These are phyloP conservation scores for Triops longicaudatus DNA, from an alignment of 1,140 invertebrate species.

Conservation along the genomic window DNA sequence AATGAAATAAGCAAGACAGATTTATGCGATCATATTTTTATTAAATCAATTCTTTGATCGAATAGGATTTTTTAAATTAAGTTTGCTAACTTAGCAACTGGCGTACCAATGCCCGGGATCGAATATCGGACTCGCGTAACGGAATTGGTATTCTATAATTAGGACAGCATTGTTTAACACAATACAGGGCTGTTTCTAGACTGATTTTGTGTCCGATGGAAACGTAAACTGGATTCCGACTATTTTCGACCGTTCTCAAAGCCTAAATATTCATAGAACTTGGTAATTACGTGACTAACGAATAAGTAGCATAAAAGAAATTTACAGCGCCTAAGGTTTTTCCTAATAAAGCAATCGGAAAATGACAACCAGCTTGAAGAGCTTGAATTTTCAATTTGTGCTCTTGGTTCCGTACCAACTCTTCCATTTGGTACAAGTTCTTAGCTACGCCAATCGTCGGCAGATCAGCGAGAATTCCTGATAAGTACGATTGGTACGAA, in stretches of 20 bases:
- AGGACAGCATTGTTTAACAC: constrained; percentile 38
- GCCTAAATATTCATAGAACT: constrained; percentile 30
- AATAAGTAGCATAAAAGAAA: too few relatives aligned
- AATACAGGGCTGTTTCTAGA: constrained; percentile 38
- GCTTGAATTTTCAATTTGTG: constrained; percentile 22
- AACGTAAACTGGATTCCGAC: constrained; percentile 42
- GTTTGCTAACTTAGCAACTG: constrained; percentile 1
- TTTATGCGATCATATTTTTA: too few relatives aligned
- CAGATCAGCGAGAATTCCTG: constrained; percentile 24
- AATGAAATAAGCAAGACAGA: too few relatives aligned
- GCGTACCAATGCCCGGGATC: constrained; percentile 32
- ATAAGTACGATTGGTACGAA: background rate
- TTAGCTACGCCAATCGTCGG: constrained; percentile 35
- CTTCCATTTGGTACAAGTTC: constrained; percentile 32
- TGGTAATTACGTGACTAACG: too few relatives aligned
- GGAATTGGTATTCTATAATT: constrained; percentile 44
- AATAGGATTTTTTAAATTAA: too few relatives aligned
- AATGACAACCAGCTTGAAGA: constrained; percentile 27
- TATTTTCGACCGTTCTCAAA: constrained; percentile 32
- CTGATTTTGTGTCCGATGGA: constrained; percentile 43
- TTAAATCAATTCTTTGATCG: too few relatives aligned
- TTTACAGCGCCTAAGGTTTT: constrained; percentile 32
- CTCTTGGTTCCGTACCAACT: constrained; percentile 25
- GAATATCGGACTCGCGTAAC: constrained; percentile 38
- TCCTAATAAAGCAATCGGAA: constrained; percentile 25